These are phyloP conservation scores for Centruroides sculpturatus DNA, from an alignment of 1,140 invertebrate genomes.

Conservation along the genomic window DNA sequence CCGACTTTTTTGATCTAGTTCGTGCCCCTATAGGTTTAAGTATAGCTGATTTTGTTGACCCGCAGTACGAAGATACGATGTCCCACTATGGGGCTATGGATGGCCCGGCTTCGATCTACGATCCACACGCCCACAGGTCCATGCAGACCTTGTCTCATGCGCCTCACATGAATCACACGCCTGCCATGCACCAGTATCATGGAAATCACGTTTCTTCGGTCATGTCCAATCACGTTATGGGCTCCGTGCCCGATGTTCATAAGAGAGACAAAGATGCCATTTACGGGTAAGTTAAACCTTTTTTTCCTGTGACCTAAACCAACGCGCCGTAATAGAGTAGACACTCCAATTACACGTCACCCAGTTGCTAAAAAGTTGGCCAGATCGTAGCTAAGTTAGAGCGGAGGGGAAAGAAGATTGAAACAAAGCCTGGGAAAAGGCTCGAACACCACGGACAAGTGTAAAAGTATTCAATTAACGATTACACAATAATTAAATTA, in stretches of 20 bases:
- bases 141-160: slow-evolving; percentile 48
- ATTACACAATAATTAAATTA: no score
- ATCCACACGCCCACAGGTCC: slow-evolving; percentile 54
- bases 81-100: slow-evolving; percentile 44
- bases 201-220: slow-evolving; percentile 37
- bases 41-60: not conserved
- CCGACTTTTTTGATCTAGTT: no score
- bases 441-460: no score
- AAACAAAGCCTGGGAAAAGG: no score
- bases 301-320: not conserved
- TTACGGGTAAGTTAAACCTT: slow-evolving; percentile 68
- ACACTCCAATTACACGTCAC: no score
- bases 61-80: slow-evolving; percentile 78
- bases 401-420: no score
- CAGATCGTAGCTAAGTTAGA: no score
- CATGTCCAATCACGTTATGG: slow-evolving; percentile 55
- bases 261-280: slow-evolving; percentile 97
- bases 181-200: slow-evolving; percentile 44
- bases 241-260: slow-evolving; percentile 65
- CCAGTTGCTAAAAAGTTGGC: no score
- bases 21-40: no score
- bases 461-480: no score
- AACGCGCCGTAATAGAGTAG: no score
- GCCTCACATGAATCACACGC: slow-evolving; percentile 44
- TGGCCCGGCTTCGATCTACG: slow-evolving; percentile 49